Conservation (phyloP, 35 echinoderm and acorn worm genomes). For the Diadema setosum region DNA sequence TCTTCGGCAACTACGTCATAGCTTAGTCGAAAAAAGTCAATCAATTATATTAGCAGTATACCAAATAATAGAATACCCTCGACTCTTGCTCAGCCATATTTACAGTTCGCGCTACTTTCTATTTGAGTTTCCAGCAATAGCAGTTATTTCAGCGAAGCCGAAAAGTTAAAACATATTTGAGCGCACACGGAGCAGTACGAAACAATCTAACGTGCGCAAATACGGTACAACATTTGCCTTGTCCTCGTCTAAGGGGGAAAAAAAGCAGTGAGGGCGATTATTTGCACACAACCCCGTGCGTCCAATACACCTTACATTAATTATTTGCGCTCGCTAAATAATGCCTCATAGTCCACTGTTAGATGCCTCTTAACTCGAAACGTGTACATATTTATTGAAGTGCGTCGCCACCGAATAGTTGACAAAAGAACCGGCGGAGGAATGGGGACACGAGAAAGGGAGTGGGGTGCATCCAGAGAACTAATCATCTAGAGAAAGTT, state of each 20-base stretch:
- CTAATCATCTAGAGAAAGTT: too few relatives aligned
- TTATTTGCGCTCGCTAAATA: slow-evolving; percentile 8
- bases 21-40: too few relatives aligned
- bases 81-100: background rate
- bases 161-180: slow-evolving; percentile 17
- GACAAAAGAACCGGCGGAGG: too few relatives aligned
- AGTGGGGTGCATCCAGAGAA: too few relatives aligned
- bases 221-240: too few relatives aligned
- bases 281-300: background rate
- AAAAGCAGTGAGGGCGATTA: background rate
- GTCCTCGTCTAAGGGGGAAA: too few relatives aligned
- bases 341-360: background rate
- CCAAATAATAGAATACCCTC: too few relatives aligned
- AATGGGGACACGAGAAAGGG: too few relatives aligned
- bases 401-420: background rate
- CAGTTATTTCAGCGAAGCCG: background rate
- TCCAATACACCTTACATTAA: background rate
- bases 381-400: slow-evolving; percentile 7
- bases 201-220: background rate
- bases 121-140: slow-evolving; percentile 1
- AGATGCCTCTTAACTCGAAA: background rate
- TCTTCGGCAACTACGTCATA: too few relatives aligned
- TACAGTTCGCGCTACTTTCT: background rate
- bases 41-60: too few relatives aligned
- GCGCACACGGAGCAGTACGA: background rate